Conservation (phyloP, 1,140 invertebrate species). For the Trachymyrmex septentrionalis region DNA sequence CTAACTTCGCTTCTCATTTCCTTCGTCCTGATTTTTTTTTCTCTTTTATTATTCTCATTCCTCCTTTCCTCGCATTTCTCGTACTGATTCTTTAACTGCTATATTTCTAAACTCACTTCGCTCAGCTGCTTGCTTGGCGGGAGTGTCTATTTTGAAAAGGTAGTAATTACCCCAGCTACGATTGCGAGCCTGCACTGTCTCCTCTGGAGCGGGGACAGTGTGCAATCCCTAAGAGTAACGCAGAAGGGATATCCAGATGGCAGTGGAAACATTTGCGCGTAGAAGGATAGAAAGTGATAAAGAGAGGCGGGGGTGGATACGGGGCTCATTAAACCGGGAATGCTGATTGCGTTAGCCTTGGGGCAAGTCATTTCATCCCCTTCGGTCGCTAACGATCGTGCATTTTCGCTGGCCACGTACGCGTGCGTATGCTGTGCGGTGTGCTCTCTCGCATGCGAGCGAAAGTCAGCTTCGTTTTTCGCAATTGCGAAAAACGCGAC, state of each 20-base stretch:
- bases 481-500: conserved; percentile 52
- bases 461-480: neutral
- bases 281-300: conserved; percentile 61
- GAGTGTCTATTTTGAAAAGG: conserved; percentile 67
- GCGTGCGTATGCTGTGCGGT: conserved; percentile 40
- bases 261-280: conserved; percentile 36
- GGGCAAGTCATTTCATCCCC: conserved; percentile 72
- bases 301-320: conserved; percentile 69
- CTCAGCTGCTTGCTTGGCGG: neutral
- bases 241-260: conserved; percentile 1
- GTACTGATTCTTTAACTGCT: conserved; percentile 52
- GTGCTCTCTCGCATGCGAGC: conserved; percentile 11
- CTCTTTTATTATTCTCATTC: neutral
- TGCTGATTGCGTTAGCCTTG: conserved; percentile 81
- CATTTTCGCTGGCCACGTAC: conserved; percentile 69
- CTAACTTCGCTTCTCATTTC: conserved; percentile 9
- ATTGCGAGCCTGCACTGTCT: conserved; percentile 47
- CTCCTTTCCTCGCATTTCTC: conserved; percentile 39
- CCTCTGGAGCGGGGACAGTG: neutral
- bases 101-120: conserved; percentile 22
- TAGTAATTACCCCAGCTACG: conserved; percentile 67
- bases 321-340: conserved; percentile 81
- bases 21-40: neutral
- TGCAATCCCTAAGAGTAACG: conserved; percentile 50
- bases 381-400: conserved; percentile 74